Conservation (phyloP, 2,888 invertebrate genomes). For the Kryphioiulus occultus region DNA sequence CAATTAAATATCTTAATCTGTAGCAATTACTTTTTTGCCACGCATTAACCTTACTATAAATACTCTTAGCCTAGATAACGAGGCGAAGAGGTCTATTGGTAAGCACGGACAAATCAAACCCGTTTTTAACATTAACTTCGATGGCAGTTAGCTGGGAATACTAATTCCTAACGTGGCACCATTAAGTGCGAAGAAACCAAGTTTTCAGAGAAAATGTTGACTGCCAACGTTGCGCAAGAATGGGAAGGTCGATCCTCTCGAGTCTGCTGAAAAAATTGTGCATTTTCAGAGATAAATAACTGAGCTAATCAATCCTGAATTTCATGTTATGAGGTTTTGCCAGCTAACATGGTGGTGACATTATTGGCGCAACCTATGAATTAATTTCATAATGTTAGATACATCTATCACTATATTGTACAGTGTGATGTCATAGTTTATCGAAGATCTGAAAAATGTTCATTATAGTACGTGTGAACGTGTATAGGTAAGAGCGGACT, state of each 20-base stretch:
- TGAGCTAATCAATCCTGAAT: too few relatives aligned
- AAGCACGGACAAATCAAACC: background rate
- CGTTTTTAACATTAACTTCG: background rate
- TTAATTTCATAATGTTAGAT: too few relatives aligned
- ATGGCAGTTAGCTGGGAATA: background rate
- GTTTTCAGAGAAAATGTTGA: too few relatives aligned
- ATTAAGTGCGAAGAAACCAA: background rate
- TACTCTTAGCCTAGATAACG: background rate
- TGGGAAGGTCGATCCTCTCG: background rate
- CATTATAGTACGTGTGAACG: too few relatives aligned
- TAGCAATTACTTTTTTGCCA: background rate
- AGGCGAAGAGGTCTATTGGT: background rate
- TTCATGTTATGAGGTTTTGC: too few relatives aligned
- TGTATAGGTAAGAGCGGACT: too few relatives aligned
- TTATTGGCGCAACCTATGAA: too few relatives aligned
- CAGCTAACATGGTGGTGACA: too few relatives aligned
- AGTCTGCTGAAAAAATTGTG: background rate
- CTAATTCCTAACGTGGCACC: background rate
- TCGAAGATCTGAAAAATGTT: too few relatives aligned
- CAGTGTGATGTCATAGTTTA: too few relatives aligned
- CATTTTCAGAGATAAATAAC: too few relatives aligned
- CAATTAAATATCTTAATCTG: background rate
- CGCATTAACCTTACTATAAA: background rate
- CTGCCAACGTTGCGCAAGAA: background rate
- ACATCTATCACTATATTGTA: too few relatives aligned